Base-by-base conservation (phyloP, 2,797 vertebrate species). In the Paratrypauchen microcephalus region DNA sequence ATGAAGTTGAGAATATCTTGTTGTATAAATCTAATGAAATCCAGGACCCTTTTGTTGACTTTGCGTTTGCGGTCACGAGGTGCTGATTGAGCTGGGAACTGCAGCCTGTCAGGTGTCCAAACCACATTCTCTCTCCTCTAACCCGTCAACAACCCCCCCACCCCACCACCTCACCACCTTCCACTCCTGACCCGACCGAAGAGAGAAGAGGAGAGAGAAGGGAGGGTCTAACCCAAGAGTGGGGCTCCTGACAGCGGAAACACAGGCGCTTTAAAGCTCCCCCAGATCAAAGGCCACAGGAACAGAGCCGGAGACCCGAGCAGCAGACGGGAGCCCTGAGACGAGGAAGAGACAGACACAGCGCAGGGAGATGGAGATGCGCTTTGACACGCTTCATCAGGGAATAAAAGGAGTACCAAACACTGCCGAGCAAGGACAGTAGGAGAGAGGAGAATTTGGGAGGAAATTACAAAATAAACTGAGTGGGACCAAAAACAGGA, bases 161-260 rank as follows among this genome's bases (percentile, higher is more conserved):
- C 66, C 80, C 75, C 83, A 83, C 74, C 76, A 79, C 77, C 80
- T 76, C 83, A 83, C 74, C 76, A 79, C 77, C 83, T 82, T 75
- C 84, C 26, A 76, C 70, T 58, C 67, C 77, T 50, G 65, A 78
- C 85, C 86, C 7, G 28, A 58, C 57, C 50, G 2, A 21, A 55
- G 50, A 54, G 50, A 32, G 7, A 21, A 55, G 32, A 36, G 32
- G 32, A 9, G 8, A 9, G 8, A 36, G 7, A 9, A 11, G 54
- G 11, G 54, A 12, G 54, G 86, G 82, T 79, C 87, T 85, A 87
- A 87, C 83, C 81, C 74, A 81, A 83, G 79, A 78, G 83, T 80
- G 77, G 60, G 84, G 77, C 86, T 88, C 85, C 90, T 91, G 92
- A 91, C 90, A 92, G 90, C 83, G 87, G 91, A 93, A 92, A 92